These are phyloP conservation scores for Gryllus longicercus DNA, from an alignment of 2,888 invertebrate genomes.

Conservation along the genomic window DNA sequence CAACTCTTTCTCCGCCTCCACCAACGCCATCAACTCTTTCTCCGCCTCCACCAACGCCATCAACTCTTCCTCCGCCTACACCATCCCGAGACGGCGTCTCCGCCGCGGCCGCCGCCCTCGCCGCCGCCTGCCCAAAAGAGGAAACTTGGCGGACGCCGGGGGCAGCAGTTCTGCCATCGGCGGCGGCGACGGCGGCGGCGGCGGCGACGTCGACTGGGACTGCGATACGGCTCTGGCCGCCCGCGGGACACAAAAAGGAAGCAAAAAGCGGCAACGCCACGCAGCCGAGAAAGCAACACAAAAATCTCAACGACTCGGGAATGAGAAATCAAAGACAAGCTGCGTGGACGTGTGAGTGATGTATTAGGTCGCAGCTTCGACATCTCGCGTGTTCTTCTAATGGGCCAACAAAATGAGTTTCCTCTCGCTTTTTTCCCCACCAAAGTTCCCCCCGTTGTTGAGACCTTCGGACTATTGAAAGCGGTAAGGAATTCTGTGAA, in stretches of 20 bases:
- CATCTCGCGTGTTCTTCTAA: constrained; percentile 34
- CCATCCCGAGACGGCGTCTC: too few species aligned
- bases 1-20: too few species aligned
- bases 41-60: too few species aligned
- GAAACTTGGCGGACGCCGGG: background rate
- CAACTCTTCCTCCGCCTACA: too few species aligned
- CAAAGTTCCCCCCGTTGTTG: background rate
- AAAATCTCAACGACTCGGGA: constrained; percentile 11
- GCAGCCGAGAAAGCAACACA: too few species aligned
- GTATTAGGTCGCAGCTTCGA: constrained; percentile 27
- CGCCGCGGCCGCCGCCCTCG: too few species aligned
- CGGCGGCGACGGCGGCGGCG: background rate
- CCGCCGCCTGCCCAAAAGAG: too few species aligned
- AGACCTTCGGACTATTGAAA: constrained; percentile 22
- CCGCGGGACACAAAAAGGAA: background rate
- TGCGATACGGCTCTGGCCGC: background rate
- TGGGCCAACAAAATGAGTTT: constrained; percentile 35
- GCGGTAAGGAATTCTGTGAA: constrained; percentile 33
- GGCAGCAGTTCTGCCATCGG: background rate
- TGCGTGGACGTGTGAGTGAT: constrained; percentile 31
- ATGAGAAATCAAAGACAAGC: constrained; percentile 34
- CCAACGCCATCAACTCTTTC: too few species aligned
- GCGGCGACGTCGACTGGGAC: background rate
- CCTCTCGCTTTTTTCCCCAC: constrained; percentile 2
- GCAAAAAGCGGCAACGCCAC: background rate